Conservation (phyloP, 2,113 vertebrate species). For the Oxyruncus cristatus region DNA sequence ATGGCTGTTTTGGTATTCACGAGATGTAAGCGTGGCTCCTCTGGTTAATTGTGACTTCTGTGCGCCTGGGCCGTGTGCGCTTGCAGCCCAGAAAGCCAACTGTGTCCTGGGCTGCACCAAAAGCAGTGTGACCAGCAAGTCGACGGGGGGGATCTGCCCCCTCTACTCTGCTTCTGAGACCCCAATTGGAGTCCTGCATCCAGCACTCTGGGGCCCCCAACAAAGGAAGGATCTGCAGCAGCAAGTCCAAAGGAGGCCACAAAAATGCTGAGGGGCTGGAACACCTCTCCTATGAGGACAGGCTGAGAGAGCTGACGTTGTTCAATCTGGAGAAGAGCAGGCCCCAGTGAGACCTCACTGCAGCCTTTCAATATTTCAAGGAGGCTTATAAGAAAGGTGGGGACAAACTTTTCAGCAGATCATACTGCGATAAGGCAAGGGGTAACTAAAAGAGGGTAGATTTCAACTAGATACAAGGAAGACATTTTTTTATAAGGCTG, state of each 20-base stretch:
- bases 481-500: background rate
- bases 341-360: rapidly evolving
- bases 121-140: background rate
- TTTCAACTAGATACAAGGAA: background rate
- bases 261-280: background rate
- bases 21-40: rapidly evolving
- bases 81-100: background rate
- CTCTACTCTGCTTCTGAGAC: background rate
- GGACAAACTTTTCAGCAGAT: background rate
- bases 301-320: background rate
- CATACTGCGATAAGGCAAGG: background rate
- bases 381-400: background rate
- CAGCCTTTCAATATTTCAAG: rapidly evolving
- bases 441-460: background rate
- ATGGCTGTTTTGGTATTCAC: rapidly evolving
- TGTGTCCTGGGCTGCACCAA: background rate
- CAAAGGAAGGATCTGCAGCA: background rate
- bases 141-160: rapidly evolving
- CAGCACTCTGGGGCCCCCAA: background rate
- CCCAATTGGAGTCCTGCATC: rapidly evolving
- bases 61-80: rapidly evolving
- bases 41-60: background rate
- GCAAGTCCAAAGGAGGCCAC: background rate
- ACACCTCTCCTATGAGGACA: rapidly evolving
- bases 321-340: background rate